Evolutionary conservation across 2,888 invertebrate species (phyloP).

Genomic region (Chrysolina oricalcia): DNA sequence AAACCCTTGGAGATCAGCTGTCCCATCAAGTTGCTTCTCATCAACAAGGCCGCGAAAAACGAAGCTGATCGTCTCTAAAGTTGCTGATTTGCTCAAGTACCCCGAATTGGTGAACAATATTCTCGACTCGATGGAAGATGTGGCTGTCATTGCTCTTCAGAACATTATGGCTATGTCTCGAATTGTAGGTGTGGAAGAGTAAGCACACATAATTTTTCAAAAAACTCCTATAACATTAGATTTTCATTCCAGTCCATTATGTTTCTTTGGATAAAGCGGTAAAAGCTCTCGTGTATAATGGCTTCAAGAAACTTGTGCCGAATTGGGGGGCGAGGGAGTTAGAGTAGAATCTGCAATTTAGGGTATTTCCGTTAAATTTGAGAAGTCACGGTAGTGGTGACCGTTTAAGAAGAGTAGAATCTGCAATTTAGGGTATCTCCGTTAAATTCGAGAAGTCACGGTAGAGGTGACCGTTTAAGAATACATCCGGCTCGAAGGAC

Average conservation of each 20-base stretch:
- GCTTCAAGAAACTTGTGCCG: conserved; percentile 59
- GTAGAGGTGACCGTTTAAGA: too few relatives aligned
- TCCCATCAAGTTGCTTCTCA: conserved; percentile 82
- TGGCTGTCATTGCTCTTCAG: conserved; percentile 77
- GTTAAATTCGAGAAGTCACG: too few relatives aligned
- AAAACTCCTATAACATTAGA: too few relatives aligned
- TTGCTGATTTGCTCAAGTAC: conserved; percentile 78
- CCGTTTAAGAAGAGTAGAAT: conserved; percentile 50
- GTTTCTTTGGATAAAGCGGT: conserved; percentile 63
- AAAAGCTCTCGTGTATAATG: conserved; percentile 71
- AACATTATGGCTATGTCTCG: conserved; percentile 21
- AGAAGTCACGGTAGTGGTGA: too few relatives aligned
- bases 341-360: conserved; percentile 47
- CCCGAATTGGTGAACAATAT: conserved; percentile 82
- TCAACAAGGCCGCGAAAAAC: conserved; percentile 92
- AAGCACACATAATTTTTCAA: too few relatives aligned
- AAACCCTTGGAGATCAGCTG: conserved; percentile 72
- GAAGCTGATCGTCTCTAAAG: conserved; percentile 78
- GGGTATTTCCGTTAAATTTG: neutral
- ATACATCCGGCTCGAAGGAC: too few relatives aligned
- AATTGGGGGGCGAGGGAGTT: conserved; percentile 76
- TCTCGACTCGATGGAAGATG: conserved; percentile 83
- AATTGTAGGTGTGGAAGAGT: neutral
- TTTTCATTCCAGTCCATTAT: conserved; percentile 43
- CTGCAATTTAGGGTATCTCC: neutral